These are phyloP conservation scores for Armadillidium nasatum DNA, from an alignment of 1,140 invertebrate species.

Conservation along the genomic window DNA sequence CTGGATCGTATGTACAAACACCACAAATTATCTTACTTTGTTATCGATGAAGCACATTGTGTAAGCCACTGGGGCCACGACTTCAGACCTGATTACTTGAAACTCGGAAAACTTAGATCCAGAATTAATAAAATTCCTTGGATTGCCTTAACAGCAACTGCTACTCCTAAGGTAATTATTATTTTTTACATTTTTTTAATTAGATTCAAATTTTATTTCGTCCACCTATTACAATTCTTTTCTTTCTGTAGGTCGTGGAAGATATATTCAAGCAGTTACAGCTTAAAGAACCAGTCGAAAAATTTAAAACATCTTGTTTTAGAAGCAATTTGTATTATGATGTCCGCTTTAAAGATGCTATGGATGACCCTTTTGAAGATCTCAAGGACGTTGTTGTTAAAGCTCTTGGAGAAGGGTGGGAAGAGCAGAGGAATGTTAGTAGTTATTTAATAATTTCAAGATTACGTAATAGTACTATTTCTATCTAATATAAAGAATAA, in stretches of 20 bases:
- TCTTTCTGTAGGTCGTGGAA: constrained; percentile 52
- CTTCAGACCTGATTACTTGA: constrained; percentile 85
- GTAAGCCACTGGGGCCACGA: constrained; percentile 98
- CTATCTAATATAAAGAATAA: not conserved
- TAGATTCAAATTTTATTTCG: constrained; percentile 16
- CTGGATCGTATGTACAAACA: constrained; percentile 52
- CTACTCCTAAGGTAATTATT: constrained; percentile 53
- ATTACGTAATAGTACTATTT: not conserved
- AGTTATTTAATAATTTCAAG: not conserved
- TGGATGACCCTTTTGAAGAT: constrained; percentile 71
- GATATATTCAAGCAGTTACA: constrained; percentile 58
- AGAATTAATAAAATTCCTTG: constrained; percentile 68
- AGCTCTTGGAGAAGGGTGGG: constrained; percentile 49
- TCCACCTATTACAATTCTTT: not conserved
- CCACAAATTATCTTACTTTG: constrained; percentile 58
- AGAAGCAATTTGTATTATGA: constrained; percentile 66
- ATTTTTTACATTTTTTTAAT: constrained; percentile 41
- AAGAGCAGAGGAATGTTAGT: constrained; percentile 44
- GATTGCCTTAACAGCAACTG: constrained; percentile 93
- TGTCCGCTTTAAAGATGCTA: constrained; percentile 69
- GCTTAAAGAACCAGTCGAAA: constrained; percentile 54
- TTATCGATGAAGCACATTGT: constrained; percentile 95
- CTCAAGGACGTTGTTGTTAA: constrained; percentile 62
- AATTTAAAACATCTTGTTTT: constrained; percentile 62
- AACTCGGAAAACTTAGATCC: constrained; percentile 67